A percentile compares a stretch with the other conserved stretches of the same genome.
These are phyloP conservation scores for Pterostichus madidus DNA, from an alignment of 2,888 invertebrate genomes.

Conservation along the genomic window DNA sequence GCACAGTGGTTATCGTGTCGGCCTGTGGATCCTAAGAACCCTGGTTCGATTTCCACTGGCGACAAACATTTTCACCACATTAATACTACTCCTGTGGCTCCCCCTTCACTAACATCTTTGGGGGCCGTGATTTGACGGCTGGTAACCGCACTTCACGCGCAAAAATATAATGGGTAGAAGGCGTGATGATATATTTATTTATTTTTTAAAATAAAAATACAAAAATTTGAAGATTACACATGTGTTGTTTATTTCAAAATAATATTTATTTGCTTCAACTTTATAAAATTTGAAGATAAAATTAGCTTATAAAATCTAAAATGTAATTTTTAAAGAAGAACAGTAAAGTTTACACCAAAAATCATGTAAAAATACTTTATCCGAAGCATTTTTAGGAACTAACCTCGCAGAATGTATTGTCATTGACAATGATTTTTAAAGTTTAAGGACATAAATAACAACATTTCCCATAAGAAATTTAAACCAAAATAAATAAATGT, in stretches of 20 bases:
- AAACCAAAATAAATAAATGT: conserved; percentile 44
- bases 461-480: conserved; percentile 15
- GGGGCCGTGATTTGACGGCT: no score
- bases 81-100: no score
- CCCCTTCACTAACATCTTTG: no score
- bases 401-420: conserved; percentile 21
- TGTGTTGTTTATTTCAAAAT: neutral
- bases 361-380: conserved; percentile 43
- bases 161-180: no score
- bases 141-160: no score
- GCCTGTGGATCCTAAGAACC: no score
- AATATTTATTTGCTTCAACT: neutral
- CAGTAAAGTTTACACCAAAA: neutral
- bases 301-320: neutral
- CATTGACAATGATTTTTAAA: conserved; percentile 49
- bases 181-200: no score
- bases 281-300: neutral
- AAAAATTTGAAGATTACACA: neutral
- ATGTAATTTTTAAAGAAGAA: neutral
- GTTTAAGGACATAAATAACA: conserved; percentile 47
- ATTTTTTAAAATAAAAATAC: neutral
- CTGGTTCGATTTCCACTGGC: no score
- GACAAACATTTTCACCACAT: no score
- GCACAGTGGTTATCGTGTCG: no score
- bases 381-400: conserved; percentile 6